phyloP scores from a whole-genome alignment of 2,113 vertebrate species.

The Colistium nudipinnis region DNA sequence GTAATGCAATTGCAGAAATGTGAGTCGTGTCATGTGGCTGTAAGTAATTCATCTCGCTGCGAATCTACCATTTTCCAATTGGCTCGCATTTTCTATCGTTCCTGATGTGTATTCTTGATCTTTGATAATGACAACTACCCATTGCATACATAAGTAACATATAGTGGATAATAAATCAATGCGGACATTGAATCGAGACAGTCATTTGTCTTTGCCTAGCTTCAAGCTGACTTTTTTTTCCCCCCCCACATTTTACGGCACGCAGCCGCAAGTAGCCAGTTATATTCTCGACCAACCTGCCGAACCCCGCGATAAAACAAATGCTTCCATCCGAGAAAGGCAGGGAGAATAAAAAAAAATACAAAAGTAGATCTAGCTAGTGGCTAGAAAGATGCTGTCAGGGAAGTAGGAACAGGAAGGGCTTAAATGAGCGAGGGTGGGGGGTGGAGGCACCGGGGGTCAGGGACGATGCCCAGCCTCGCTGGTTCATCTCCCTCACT shows the following conservation, averaged over 20 bases:
- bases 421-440: not conserved
- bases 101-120: not conserved
- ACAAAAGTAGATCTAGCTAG: not conserved
- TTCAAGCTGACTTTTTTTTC: too few species aligned
- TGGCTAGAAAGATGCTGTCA: slow-evolving; percentile 17
- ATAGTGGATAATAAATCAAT: too few species aligned
- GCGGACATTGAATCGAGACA: too few species aligned
- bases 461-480: slow-evolving; percentile 16
- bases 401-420: slow-evolving; percentile 12
- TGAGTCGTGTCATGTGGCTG: slow-evolving; percentile 3
- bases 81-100: too few species aligned
- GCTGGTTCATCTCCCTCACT: slow-evolving; percentile 11
- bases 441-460: slow-evolving; percentile 12
- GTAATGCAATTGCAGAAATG: slow-evolving; percentile 1
- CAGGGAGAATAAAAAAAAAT: not conserved
- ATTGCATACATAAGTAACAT: too few species aligned
- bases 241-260: too few species aligned
- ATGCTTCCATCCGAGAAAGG: slow-evolving; percentile 44
- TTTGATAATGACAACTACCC: too few species aligned
- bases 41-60: slow-evolving; percentile 3
- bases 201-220: too few species aligned
- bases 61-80: slow-evolving; percentile 9
- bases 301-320: not conserved
- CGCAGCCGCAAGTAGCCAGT: not conserved
- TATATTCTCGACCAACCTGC: too few species aligned